Evolutionary conservation across 2,797 vertebrate species (phyloP).

Genomic region (Rhinatrema bivittatum): DNA sequence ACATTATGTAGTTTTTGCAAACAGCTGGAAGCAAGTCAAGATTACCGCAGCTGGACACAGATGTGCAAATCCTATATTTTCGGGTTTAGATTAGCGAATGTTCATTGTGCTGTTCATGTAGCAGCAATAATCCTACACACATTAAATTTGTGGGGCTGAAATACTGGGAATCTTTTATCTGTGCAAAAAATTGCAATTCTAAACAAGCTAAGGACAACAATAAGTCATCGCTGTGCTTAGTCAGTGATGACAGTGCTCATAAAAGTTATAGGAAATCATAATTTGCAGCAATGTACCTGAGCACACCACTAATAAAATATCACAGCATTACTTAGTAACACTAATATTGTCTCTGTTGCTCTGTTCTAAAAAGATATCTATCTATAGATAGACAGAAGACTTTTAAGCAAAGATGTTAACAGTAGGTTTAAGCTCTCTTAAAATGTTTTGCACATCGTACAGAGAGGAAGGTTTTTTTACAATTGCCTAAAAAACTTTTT

Average conservation of each 20-base stretch:
- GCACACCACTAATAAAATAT: not conserved
- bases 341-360: not conserved
- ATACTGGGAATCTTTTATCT: not conserved
- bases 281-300: not conserved
- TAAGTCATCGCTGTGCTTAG: not conserved
- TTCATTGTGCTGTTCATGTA: slow-evolving; percentile 4
- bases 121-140: slow-evolving; percentile 8
- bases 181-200: slow-evolving; percentile 10
- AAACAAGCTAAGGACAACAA: slow-evolving; percentile 1
- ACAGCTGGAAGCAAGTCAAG: slow-evolving; percentile 10
- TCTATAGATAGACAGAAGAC: not conserved
- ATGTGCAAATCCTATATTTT: slow-evolving; percentile 1
- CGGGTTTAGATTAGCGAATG: slow-evolving; percentile 17
- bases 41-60: slow-evolving; percentile 3
- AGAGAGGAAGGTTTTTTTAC: slow-evolving; percentile 41
- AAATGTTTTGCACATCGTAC: slow-evolving; percentile 37
- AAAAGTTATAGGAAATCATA: not conserved
- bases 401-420: not conserved
- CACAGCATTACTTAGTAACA: too few species aligned
- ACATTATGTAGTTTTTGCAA: slow-evolving; percentile 15
- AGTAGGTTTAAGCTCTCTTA: slow-evolving; percentile 9
- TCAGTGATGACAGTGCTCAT: not conserved
- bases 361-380: not conserved
- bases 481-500: slow-evolving; percentile 34
- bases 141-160: not conserved